phyloP scores from a whole-genome alignment of 2,888 invertebrate species.

The Calameuta filiformis region DNA sequence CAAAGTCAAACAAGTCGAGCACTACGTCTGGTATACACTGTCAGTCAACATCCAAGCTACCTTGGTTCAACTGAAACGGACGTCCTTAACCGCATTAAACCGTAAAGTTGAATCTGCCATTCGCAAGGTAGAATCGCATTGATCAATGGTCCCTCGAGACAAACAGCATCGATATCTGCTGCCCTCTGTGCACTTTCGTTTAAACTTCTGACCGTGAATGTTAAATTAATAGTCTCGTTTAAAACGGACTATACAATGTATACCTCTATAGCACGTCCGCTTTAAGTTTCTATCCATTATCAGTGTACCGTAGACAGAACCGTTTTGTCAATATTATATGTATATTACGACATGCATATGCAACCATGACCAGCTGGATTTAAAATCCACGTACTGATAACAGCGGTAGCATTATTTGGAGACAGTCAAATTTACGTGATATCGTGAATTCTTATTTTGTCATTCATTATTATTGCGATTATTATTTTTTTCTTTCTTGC shows the following conservation, averaged over 20 bases:
- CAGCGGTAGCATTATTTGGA: neutral
- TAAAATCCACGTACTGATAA: neutral
- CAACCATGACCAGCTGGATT: neutral
- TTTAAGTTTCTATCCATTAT: neutral
- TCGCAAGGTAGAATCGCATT: neutral
- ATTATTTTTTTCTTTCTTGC: neutral
- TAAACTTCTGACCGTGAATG: neutral
- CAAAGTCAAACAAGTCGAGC: neutral
- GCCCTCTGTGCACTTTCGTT: neutral
- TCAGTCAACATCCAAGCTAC: neutral
- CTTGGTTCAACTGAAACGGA: neutral
- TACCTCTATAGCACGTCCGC: neutral
- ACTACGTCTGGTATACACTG: neutral
- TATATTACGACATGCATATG: neutral
- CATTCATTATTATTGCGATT: neutral
- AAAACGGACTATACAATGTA: neutral
- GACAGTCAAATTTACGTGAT: neutral
- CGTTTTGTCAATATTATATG: neutral
- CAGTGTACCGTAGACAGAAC: neutral
- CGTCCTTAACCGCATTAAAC: neutral
- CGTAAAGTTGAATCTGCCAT: neutral
- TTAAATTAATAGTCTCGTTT: neutral
- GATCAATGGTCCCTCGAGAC: neutral
- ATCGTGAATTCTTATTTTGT: neutral
- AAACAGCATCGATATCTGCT: neutral